Base-by-base conservation (phyloP, 1,140 invertebrate species). In the Zaprionus ornatus region DNA sequence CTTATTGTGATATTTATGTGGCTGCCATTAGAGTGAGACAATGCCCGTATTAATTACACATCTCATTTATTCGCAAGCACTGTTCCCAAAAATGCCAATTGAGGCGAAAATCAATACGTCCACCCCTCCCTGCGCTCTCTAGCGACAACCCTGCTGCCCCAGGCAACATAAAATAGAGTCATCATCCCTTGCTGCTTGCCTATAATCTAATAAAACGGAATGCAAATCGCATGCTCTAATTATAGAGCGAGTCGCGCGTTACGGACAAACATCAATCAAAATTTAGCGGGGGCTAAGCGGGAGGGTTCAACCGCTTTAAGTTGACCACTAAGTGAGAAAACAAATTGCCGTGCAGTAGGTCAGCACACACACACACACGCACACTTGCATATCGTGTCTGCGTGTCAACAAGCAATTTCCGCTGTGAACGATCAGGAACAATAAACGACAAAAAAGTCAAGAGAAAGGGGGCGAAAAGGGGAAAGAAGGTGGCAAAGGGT, bases 341-440 rank as follows among this genome's bases (percentile, higher is more conserved):
- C 80, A 87, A 87, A 87, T 88, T 83, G 80, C 60, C 85, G 73
- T 88, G 77, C 66, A 80, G 45, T 88, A 88, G 83, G 84, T 90
- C 84, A 88, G 77, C 45, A 54, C 32, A 52, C 35, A 27, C 52
- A 65, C 15, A 12, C 50, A 25, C 27, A 32, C 37, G 42, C 17
- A 35, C 23, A 10, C 42, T 25, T 23, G 21, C 42, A 42, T 59
- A 50, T 73, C 55, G 50, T 61, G 56, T 62, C 67, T 88, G 85
- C 84, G 84, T 90, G 85, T 88, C 84, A 90, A 88, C 84, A 90
- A 81, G 84, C 85, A 90, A 88, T 88, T 90, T 88, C 84, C 85
- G 77, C 64, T 62, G 59, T 65, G 67, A 82, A 68, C 73, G 73
- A 87, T 72, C 76, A 50, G 55, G 9, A 42, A 77, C 54, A 72